Percentiles rank a stretch among this genome's conserved stretches.
Evolutionary conservation across 2,113 vertebrate genomes (phyloP).

Genomic region (Agelaius phoeniceus): DNA sequence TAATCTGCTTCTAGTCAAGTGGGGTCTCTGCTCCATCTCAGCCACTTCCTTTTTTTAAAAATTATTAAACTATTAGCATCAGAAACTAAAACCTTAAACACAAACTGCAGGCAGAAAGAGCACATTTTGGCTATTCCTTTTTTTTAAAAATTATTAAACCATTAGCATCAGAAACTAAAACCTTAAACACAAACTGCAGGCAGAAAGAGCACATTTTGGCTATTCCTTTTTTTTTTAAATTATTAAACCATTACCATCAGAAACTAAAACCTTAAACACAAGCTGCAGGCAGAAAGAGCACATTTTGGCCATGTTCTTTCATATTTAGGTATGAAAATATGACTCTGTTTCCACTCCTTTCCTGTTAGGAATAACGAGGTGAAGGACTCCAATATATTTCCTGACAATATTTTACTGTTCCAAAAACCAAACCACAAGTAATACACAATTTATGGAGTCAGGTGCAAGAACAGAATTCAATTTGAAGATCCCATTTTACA

Average conservation of each 20-base stretch:
- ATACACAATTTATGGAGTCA: neutral
- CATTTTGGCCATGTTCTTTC: neutral
- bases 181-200: too few species aligned
- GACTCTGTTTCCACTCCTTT: neutral
- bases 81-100: neutral
- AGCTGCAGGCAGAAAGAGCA: neutral
- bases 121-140: neutral
- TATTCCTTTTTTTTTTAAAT: too few species aligned
- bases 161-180: too few species aligned
- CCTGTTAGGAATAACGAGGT: neutral
- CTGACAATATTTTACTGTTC: neutral
- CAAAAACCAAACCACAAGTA: neutral
- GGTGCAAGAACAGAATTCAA: neutral
- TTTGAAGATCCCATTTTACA: neutral
- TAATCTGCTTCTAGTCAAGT: neutral
- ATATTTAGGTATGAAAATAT: neutral
- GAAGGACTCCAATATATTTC: neutral
- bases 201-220: too few species aligned
- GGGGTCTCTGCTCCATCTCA: neutral
- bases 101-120: neutral
- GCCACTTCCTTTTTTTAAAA: neutral
- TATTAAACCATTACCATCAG: too few species aligned
- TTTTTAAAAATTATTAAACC: too few species aligned
- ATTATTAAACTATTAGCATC: neutral
- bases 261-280: too few species aligned